Conservation (phyloP, 2,797 vertebrate species). For the Neopelma chrysocephalum region DNA sequence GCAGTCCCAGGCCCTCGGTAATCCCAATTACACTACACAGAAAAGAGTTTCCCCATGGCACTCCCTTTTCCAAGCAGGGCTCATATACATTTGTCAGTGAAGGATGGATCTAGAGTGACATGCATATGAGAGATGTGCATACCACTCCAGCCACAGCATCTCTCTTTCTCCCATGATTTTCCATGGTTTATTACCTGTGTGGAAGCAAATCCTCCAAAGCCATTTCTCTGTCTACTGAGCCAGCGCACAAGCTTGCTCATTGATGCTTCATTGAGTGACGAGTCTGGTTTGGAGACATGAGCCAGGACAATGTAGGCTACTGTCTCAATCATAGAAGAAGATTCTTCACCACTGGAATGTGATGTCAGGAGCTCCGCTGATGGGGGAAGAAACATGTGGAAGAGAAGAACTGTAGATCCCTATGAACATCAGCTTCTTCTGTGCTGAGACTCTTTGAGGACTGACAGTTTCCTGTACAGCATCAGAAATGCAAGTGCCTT, state of each 20-base stretch:
- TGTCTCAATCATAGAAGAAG: slow-evolving; percentile 81
- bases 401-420: not conserved
- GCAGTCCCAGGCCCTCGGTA: not conserved
- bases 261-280: slow-evolving; percentile 59
- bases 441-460: not conserved
- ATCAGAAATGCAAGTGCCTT: not conserved
- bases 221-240: slow-evolving; percentile 80
- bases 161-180: not conserved
- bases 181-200: slow-evolving; percentile 77
- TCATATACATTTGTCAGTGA: not conserved
- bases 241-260: slow-evolving; percentile 77
- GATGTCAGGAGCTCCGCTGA: not conserved
- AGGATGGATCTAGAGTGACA: not conserved
- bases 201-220: slow-evolving; percentile 83
- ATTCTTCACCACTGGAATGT: not conserved
- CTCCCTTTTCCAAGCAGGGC: not conserved
- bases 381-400: not conserved
- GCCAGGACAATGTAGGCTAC: slow-evolving; percentile 83
- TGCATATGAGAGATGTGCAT: not conserved
- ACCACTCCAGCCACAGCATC: not conserved
- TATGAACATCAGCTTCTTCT: not conserved
- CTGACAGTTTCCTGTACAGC: not conserved
- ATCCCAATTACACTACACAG: not conserved
- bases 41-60: not conserved
- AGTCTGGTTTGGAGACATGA: slow-evolving; percentile 71